Conservation (phyloP, 2,797 vertebrate genomes). For the Bradypodion pumilum region DNA sequence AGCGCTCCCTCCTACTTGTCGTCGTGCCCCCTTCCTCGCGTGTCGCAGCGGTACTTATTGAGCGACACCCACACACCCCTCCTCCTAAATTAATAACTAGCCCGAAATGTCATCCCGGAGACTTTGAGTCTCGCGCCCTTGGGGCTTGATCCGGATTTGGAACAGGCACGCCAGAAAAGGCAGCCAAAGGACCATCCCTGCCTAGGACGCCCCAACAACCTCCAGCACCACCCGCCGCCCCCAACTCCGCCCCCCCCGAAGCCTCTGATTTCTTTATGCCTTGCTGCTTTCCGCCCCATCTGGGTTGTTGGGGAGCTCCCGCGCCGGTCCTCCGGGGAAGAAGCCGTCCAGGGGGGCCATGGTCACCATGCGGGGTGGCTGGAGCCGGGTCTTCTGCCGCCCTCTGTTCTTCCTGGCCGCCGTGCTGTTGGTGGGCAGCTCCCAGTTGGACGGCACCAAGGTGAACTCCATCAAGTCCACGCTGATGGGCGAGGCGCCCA, state of each 20-base stretch:
- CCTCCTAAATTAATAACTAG: too few species aligned
- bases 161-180: too few species aligned
- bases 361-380: conserved; percentile 78
- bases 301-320: not conserved
- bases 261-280: too few species aligned
- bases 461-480: conserved; percentile 95
- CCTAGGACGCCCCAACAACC: too few species aligned
- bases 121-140: too few species aligned
- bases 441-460: conserved; percentile 86
- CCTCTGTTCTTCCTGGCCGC: conserved; percentile 85
- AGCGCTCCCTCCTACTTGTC: conserved; percentile 30
- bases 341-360: too few species aligned
- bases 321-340: conserved; percentile 47
- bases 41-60: conserved; percentile 54
- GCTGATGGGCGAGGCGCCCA: conserved; percentile 82
- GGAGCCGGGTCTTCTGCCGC: conserved; percentile 85
- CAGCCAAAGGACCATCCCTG: too few species aligned
- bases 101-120: not conserved
- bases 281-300: too few species aligned
- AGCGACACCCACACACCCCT: conserved; percentile 42
- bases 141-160: too few species aligned
- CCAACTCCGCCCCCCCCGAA: too few species aligned
- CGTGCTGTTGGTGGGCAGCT: conserved; percentile 84
- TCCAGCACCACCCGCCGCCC: too few species aligned
- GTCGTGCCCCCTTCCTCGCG: conserved; percentile 54